Percentiles rank a stretch among this genome's conserved stretches.
These are phyloP conservation scores for Sinotaia quadrata DNA, from an alignment of 2,888 invertebrate genomes.

Conservation along the genomic window DNA sequence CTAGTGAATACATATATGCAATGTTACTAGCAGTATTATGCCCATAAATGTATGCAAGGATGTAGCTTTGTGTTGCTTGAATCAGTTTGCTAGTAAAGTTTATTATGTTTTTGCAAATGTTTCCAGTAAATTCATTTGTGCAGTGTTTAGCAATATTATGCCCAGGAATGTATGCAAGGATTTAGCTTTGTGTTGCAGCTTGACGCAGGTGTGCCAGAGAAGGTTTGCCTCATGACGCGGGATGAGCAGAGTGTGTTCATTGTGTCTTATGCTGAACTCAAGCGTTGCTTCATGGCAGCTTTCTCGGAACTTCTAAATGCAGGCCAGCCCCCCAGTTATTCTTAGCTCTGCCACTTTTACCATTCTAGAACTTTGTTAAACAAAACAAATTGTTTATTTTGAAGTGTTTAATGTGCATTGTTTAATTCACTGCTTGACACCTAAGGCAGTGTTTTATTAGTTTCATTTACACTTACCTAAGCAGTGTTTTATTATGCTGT, in stretches of 20 bases:
- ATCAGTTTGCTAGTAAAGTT: no score
- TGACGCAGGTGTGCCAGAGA: constrained; percentile 74
- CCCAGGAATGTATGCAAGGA: background rate
- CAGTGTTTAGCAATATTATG: background rate
- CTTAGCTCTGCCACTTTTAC: constrained; percentile 22
- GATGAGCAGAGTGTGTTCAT: constrained; percentile 97
- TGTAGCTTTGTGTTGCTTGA: no score
- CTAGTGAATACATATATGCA: no score
- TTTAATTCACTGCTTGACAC: no score
- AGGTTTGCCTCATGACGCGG: constrained; percentile 93
- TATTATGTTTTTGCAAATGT: background rate
- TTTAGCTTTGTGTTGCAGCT: constrained; percentile 62
- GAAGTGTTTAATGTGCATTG: no score
- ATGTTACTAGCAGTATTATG: no score
- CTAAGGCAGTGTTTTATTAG: no score
- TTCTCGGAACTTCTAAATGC: constrained; percentile 82
- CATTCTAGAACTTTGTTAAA: no score
- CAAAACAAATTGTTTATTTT: no score
- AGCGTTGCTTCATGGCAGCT: constrained; percentile 93
- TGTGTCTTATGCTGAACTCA: constrained; percentile 94
- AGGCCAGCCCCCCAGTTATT: constrained; percentile 37
- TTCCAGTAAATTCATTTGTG: background rate
- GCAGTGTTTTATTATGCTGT: no score
- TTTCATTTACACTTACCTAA: no score
- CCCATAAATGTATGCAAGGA: no score